Evolutionary conservation across 1,140 invertebrate species (phyloP).

Genomic region (Microplitis mediator): DNA sequence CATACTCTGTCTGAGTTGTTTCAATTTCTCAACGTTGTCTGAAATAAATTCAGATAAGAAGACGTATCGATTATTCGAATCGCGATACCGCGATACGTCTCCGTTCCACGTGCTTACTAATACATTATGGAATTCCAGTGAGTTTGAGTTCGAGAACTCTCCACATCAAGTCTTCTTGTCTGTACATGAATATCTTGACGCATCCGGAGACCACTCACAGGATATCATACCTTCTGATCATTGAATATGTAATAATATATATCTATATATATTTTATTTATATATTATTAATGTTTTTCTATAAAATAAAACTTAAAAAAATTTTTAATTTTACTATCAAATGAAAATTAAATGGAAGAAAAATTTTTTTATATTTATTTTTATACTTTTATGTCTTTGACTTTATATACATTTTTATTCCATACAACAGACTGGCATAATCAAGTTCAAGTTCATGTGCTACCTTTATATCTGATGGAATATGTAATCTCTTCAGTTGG

Average conservation of each 20-base stretch:
- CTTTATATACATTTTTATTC: not conserved
- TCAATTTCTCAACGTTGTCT: not conserved
- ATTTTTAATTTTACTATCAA: too few species aligned
- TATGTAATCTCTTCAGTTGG: too few species aligned
- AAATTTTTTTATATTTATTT: not conserved
- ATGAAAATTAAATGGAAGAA: too few species aligned
- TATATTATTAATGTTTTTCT: not conserved
- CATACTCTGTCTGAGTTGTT: not conserved
- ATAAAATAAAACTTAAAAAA: too few species aligned
- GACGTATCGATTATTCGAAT: constrained; percentile 8
- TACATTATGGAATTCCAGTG: constrained; percentile 6
- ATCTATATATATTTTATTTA: not conserved
- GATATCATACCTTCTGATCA: not conserved
- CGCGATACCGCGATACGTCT: not conserved
- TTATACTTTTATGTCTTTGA: not conserved
- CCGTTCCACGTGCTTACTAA: constrained; percentile 2
- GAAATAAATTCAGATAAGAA: not conserved
- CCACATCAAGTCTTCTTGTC: not conserved
- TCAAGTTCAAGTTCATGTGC: constrained; percentile 6
- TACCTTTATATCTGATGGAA: not conserved
- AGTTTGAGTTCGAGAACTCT: not conserved
- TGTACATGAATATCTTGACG: constrained; percentile 4
- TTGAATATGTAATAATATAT: not conserved
- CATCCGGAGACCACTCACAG: not conserved
- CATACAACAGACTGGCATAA: not conserved